phyloP scores from a whole-genome alignment of 1,140 invertebrate species.

The Bombus picipes region DNA sequence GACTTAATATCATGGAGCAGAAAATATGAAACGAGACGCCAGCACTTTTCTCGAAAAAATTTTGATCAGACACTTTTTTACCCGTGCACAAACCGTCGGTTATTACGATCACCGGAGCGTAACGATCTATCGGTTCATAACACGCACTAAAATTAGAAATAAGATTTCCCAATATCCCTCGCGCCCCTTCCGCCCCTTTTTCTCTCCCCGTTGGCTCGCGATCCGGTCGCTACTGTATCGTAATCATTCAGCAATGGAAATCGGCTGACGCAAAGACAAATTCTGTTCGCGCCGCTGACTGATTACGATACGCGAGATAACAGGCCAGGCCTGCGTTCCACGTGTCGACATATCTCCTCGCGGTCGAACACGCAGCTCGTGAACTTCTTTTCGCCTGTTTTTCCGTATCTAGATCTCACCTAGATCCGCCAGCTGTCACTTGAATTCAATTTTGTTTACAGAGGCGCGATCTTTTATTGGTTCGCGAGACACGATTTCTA shows the following conservation, averaged over 20 bases:
- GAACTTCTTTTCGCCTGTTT: constrained; percentile 14
- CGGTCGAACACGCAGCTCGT: constrained; percentile 20
- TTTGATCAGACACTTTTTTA: not conserved
- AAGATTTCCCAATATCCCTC: constrained; percentile 43
- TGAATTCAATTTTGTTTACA: not conserved
- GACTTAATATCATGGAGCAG: not conserved
- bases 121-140: constrained; percentile 33
- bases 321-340: not conserved
- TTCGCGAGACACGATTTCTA: no score
- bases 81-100: not conserved
- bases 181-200: not conserved
- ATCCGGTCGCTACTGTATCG: constrained; percentile 15
- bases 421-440: not conserved
- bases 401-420: constrained; percentile 22
- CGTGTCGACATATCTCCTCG: constrained; percentile 50
- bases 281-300: constrained; percentile 62
- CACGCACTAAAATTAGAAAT: constrained; percentile 52
- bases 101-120: constrained; percentile 20
- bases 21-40: not conserved
- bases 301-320: constrained; percentile 62
- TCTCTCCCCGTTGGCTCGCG: not conserved
- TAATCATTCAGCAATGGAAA: constrained; percentile 62
- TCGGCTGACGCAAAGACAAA: constrained; percentile 64
- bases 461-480: not conserved
- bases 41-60: not conserved